These are phyloP conservation scores for Onychomys arenicola DNA, from an alignment of 2,797 vertebrate species.

Conservation along the genomic window DNA sequence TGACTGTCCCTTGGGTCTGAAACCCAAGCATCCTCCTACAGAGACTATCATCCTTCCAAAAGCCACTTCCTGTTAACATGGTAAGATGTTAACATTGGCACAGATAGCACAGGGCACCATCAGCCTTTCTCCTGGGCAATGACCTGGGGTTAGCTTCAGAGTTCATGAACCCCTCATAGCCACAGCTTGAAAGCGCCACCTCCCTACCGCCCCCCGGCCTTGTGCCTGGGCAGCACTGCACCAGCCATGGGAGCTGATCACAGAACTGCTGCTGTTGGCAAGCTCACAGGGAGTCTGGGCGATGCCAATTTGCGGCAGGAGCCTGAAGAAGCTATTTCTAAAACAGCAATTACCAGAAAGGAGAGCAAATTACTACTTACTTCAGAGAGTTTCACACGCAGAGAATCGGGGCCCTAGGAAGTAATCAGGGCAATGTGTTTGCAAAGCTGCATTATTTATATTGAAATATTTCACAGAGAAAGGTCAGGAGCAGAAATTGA, in stretches of 20 bases:
- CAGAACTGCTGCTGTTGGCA: constrained; percentile 39
- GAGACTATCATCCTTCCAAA: accelerated
- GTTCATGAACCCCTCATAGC: accelerated
- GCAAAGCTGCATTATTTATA: constrained; percentile 87
- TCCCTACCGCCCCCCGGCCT: accelerated
- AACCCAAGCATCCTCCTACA: accelerated
- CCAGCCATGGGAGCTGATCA: not conserved
- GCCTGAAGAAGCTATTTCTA: constrained; percentile 87
- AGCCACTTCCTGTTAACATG: too few relatives aligned
- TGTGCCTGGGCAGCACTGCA: not conserved
- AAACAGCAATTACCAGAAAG: constrained; percentile 88
- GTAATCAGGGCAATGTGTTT: constrained; percentile 87
- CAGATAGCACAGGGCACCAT: accelerated
- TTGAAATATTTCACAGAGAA: constrained; percentile 85
- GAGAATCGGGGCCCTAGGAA: constrained; percentile 84
- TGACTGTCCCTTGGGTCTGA: not conserved
- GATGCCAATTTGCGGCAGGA: constrained; percentile 81
- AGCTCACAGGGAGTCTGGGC: constrained; percentile 18
- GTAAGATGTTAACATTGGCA: not conserved
- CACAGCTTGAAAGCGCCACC: accelerated
- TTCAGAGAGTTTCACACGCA: constrained; percentile 87
- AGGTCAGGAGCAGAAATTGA: constrained; percentile 85
- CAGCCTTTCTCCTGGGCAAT: not conserved
- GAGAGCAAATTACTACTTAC: constrained; percentile 87
- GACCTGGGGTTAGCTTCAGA: accelerated